Percentiles rank a stretch among this genome's conserved stretches.
Evolutionary conservation across 2,888 invertebrate species (phyloP).

Genomic region (Drosophila rellima): DNA sequence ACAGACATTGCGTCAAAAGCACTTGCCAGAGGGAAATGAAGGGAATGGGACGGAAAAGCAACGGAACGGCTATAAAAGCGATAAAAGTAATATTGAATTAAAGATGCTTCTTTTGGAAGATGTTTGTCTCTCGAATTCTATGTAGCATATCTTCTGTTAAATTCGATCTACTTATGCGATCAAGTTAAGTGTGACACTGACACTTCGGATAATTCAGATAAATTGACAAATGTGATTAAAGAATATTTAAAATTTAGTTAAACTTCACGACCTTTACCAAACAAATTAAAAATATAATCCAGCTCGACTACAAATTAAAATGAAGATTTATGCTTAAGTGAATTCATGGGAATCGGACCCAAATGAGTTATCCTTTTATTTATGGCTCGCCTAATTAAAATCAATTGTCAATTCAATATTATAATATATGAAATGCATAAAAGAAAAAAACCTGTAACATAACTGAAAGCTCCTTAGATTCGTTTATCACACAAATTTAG

Average conservation of each 20-base stretch:
- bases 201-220: background rate
- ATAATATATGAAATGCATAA: conserved; percentile 25
- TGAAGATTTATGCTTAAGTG: conserved; percentile 8
- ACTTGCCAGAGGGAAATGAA: conserved; percentile 12
- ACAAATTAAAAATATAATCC: background rate
- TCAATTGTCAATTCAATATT: conserved; percentile 29
- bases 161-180: background rate
- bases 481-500: conserved; percentile 38
- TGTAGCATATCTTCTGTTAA: conserved; percentile 2
- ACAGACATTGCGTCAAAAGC: conserved; percentile 64
- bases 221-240: background rate
- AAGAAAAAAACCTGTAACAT: conserved; percentile 40
- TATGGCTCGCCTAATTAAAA: conserved; percentile 31
- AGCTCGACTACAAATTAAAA: conserved; percentile 4
- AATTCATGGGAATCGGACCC: conserved; percentile 10
- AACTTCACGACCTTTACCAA: background rate
- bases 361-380: conserved; percentile 51
- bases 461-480: conserved; percentile 22
- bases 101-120: conserved; percentile 1
- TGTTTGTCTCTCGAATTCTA: background rate
- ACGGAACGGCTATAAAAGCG: conserved; percentile 1
- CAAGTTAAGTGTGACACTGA: background rate
- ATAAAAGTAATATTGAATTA: conserved; percentile 19
- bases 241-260: background rate
- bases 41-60: background rate